phyloP scores from a whole-genome alignment of 2,888 invertebrate genomes.

The Lacanobia oleracea region DNA sequence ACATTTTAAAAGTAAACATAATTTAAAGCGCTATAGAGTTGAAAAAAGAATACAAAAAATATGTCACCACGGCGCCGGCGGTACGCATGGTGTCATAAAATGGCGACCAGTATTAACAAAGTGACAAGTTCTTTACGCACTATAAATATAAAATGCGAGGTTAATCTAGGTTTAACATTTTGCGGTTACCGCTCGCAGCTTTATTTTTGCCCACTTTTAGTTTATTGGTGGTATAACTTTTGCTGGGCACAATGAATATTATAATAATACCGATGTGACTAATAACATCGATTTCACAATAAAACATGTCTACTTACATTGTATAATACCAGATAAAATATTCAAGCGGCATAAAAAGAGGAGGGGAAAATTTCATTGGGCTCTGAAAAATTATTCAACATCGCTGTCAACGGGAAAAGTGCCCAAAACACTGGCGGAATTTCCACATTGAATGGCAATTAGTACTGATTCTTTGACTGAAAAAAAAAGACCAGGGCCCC shows the following conservation, averaged over 20 bases:
- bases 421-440: too few relatives aligned
- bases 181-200: constrained; percentile 56
- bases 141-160: constrained; percentile 55
- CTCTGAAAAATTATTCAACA: too few relatives aligned
- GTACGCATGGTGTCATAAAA: constrained; percentile 32
- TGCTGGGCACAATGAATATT: background rate
- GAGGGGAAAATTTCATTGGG: too few relatives aligned
- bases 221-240: constrained; percentile 33
- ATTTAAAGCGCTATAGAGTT: background rate
- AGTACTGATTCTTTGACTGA: too few relatives aligned
- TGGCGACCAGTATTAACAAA: constrained; percentile 34
- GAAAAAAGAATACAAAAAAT: constrained; percentile 13
- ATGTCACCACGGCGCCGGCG: background rate
- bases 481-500: too few relatives aligned
- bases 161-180: constrained; percentile 64
- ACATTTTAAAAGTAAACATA: too few relatives aligned
- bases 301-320: background rate
- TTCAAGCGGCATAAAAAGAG: too few relatives aligned
- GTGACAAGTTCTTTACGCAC: constrained; percentile 53
- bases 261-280: background rate
- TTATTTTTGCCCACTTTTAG: constrained; percentile 54
- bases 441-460: too few relatives aligned
- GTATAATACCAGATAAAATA: background rate
- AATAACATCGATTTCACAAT: background rate
- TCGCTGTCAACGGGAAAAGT: too few relatives aligned